Conservation (phyloP, 2,113 vertebrate genomes). For the Triplophysa rosa region DNA sequence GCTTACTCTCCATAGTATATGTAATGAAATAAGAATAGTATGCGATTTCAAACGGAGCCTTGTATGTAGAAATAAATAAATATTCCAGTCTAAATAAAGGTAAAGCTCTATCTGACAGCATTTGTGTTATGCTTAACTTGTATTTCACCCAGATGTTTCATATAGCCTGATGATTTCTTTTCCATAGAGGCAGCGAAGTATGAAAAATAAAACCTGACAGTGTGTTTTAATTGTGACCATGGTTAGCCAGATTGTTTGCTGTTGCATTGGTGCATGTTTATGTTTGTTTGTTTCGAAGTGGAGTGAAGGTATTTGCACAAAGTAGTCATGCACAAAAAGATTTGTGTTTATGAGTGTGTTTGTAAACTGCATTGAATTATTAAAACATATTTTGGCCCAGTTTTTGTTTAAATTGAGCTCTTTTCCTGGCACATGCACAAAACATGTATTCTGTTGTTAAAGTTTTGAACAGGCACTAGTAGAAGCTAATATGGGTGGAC, state of each 20-base stretch:
- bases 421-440: slow-evolving; percentile 22
- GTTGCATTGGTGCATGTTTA: background rate
- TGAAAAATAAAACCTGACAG: too few species aligned
- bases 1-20: too few species aligned
- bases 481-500: slow-evolving; percentile 51
- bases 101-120: background rate
- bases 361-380: background rate
- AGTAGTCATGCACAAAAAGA: background rate
- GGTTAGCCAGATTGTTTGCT: too few species aligned
- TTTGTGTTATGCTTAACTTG: background rate
- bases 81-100: too few species aligned
- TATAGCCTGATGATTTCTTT: background rate
- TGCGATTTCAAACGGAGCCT: too few species aligned
- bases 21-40: too few species aligned
- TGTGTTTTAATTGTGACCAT: too few species aligned
- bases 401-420: background rate
- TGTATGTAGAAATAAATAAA: too few species aligned
- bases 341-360: background rate
- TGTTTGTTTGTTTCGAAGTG: too few species aligned
- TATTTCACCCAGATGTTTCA: background rate
- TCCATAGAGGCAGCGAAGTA: background rate
- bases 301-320: too few species aligned
- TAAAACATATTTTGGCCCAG: background rate
- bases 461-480: slow-evolving; percentile 22
- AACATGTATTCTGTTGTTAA: background rate